Percentiles rank a stretch among this genome's conserved stretches.
These are phyloP conservation scores for Capreolus pygargus DNA, from an alignment of 2,113 vertebrate species.

Conservation along the genomic window DNA sequence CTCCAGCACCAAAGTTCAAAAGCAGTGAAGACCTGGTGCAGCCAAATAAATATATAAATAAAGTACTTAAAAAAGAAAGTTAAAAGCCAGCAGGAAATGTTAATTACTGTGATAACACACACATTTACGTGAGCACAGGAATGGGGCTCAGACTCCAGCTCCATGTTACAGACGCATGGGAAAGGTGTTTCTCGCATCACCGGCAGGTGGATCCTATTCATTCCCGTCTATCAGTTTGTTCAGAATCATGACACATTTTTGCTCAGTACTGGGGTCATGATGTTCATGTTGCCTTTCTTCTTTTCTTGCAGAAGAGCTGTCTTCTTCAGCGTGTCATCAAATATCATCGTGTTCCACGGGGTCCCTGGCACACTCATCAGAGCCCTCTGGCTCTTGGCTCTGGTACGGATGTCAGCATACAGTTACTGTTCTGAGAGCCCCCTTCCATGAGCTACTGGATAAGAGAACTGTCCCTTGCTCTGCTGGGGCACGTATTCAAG, in stretches of 20 bases:
- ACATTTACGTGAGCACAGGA: rapidly evolving
- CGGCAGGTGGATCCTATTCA: rapidly evolving
- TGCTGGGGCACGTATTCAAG: neutral
- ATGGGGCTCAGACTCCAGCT: neutral
- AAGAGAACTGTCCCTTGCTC: neutral
- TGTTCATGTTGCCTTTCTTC: neutral
- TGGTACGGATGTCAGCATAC: rapidly evolving
- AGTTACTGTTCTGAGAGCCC: rapidly evolving
- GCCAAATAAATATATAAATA: neutral
- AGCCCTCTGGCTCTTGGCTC: no score
- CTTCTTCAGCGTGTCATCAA: neutral
- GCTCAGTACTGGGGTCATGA: rapidly evolving
- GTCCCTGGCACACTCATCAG: rapidly evolving
- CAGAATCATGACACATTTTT: neutral
- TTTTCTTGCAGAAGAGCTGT: neutral
- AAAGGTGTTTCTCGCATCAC: neutral
- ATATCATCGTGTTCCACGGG: rapidly evolving
- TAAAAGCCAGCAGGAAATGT: neutral
- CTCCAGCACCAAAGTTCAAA: neutral
- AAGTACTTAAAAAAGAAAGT: neutral
- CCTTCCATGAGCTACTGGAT: neutral
- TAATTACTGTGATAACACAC: rapidly evolving
- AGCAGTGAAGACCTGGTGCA: neutral
- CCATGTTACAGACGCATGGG: rapidly evolving
- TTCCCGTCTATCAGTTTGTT: neutral